Percentiles rank a stretch among this genome's conserved stretches.
phyloP scores from a whole-genome alignment of 2,797 vertebrate genomes.

The Enteromius argenteus region DNA sequence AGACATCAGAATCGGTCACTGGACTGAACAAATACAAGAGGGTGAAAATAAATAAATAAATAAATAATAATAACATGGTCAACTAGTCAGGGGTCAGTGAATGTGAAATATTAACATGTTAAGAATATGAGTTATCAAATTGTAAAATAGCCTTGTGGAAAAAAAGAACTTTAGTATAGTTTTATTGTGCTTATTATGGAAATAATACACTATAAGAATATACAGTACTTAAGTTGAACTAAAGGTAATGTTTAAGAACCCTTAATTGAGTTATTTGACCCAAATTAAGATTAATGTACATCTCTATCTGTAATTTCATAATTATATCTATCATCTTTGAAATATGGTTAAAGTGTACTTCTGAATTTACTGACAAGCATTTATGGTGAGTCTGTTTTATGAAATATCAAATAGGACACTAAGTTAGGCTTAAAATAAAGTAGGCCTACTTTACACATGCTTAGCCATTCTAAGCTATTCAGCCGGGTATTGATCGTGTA shows the following conservation, averaged over 20 bases:
- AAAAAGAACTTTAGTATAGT: neutral
- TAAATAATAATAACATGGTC: conserved; percentile 43
- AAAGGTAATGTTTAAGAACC: neutral
- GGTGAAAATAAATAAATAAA: conserved; percentile 14
- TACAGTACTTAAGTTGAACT: neutral
- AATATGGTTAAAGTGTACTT: conserved; percentile 2
- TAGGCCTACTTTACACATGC: neutral
- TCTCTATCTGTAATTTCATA: neutral
- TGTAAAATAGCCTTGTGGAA: too few relatives aligned
- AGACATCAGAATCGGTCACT: conserved; percentile 49
- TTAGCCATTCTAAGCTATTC: neutral
- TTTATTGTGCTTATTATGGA: neutral
- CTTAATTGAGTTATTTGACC: neutral
- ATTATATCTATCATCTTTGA: neutral
- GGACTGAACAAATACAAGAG: conserved; percentile 44
- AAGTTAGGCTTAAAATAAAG: too few relatives aligned
- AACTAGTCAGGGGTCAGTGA: conserved; percentile 62
- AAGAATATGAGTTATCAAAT: neutral
- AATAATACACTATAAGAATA: neutral
- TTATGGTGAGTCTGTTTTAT: neutral
- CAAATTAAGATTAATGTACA: neutral
- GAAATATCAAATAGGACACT: neutral
- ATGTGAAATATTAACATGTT: conserved; percentile 74
- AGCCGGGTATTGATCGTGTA: neutral
- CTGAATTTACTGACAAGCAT: neutral